phyloP scores from a whole-genome alignment of 2,888 invertebrate genomes.

The Scaptomyza parva region DNA sequence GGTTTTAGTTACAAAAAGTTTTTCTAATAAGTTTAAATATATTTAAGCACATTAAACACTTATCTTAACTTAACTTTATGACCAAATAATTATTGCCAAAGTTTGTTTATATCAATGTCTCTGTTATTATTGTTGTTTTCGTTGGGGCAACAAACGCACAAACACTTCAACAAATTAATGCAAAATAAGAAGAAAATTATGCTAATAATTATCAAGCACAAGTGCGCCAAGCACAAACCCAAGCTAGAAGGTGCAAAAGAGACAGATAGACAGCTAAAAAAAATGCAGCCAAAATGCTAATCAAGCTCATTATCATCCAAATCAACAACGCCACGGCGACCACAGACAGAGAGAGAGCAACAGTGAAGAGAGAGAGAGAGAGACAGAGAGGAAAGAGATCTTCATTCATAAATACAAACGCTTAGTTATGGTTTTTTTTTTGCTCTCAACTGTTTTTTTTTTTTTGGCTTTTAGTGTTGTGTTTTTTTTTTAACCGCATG shows the following conservation, averaged over 20 bases:
- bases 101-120: conserved; percentile 5
- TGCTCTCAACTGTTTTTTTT: conserved; percentile 13
- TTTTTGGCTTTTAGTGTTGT: conserved; percentile 15
- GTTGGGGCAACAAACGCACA: conserved; percentile 23
- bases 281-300: conserved; percentile 80
- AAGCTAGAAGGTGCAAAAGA: conserved; percentile 29
- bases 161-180: conserved; percentile 56
- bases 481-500: conserved; percentile 58
- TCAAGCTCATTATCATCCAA: conserved; percentile 80
- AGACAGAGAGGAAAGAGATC: conserved; percentile 41
- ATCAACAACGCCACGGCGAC: conserved; percentile 59
- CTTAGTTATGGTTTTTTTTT: conserved; percentile 57
- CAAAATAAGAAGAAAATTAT: conserved; percentile 76
- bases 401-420: conserved; percentile 78
- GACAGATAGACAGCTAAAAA: conserved; percentile 27
- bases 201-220: conserved; percentile 79
- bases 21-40: conserved; percentile 1
- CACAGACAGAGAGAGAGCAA: not conserved
- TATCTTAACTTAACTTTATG: conserved; percentile 56
- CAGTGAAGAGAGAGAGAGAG: conserved; percentile 5
- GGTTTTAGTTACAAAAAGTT: no score
- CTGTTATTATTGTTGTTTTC: conserved; percentile 15
- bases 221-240: conserved; percentile 58
- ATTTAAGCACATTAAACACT: no score
- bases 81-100: conserved; percentile 64